Percentiles rank a stretch among this genome's conserved stretches.
phyloP scores from a whole-genome alignment of 1,140 invertebrate species.

The Zaprionus ornatus region DNA sequence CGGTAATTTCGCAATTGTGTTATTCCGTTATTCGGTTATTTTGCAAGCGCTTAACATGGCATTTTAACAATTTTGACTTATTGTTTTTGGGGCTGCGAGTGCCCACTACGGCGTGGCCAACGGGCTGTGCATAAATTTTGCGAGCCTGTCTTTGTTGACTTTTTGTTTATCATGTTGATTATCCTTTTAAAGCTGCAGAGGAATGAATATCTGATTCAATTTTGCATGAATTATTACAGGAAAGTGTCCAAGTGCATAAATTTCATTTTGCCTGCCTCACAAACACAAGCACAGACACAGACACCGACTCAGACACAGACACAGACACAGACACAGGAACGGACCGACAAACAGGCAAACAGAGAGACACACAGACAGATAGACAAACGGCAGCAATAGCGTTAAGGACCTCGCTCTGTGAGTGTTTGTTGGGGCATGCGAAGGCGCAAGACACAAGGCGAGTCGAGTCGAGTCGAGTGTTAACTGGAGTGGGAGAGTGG shows the following conservation, averaged over 20 bases:
- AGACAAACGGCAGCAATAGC: constrained; percentile 29
- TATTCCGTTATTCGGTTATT: constrained; percentile 5
- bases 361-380: constrained; percentile 21
- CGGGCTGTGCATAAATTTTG: constrained; percentile 61
- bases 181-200: constrained; percentile 79
- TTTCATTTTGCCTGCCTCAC: constrained; percentile 66
- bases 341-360: constrained; percentile 26
- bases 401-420: constrained; percentile 61
- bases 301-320: constrained; percentile 27
- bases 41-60: constrained; percentile 31
- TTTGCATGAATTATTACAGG: constrained; percentile 81
- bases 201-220: constrained; percentile 82
- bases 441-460: constrained; percentile 54
- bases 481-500: neutral
- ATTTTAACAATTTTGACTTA: constrained; percentile 49
- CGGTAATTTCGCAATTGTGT: constrained; percentile 11
- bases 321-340: constrained; percentile 32
- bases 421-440: constrained; percentile 68
- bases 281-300: constrained; percentile 34
- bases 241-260: constrained; percentile 82
- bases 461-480: neutral
- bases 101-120: constrained; percentile 9
- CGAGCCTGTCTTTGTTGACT: constrained; percentile 20
- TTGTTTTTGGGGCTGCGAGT: constrained; percentile 46
- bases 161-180: constrained; percentile 77